Percentiles rank a stretch among this genome's conserved stretches.
Conservation (phyloP, 2,888 invertebrate species). For the Dicranocentrus wangi region DNA sequence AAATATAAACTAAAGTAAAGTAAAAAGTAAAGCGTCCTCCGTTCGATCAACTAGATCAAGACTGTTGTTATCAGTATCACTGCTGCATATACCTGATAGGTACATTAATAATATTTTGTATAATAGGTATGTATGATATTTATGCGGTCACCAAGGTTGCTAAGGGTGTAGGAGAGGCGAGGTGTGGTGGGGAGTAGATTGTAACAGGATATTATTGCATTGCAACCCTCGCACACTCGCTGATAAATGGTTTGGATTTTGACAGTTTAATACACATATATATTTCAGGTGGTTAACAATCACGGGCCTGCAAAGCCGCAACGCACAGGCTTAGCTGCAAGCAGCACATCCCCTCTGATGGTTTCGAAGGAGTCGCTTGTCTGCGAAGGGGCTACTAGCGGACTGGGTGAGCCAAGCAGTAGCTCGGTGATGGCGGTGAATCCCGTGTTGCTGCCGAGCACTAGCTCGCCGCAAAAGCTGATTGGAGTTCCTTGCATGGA, state of each 20-base stretch:
- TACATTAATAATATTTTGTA: too few relatives aligned
- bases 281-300: constrained; percentile 74
- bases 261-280: not conserved
- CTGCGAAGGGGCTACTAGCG: constrained; percentile 39
- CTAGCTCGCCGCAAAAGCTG: constrained; percentile 34
- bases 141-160: too few relatives aligned
- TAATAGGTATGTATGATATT: too few relatives aligned
- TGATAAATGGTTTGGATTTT: not conserved
- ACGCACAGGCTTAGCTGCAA: constrained; percentile 75
- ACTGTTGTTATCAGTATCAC: too few relatives aligned
- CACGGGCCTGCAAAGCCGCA: constrained; percentile 87
- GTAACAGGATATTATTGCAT: too few relatives aligned
- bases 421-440: constrained; percentile 24
- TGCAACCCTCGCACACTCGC: too few relatives aligned
- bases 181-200: too few relatives aligned
- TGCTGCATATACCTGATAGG: too few relatives aligned
- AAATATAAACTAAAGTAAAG: too few relatives aligned
- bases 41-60: too few relatives aligned
- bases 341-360: constrained; percentile 72
- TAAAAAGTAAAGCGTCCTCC: too few relatives aligned
- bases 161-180: too few relatives aligned
- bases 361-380: constrained; percentile 67
- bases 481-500: constrained; percentile 79
- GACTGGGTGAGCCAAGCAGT: constrained; percentile 16
- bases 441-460: not conserved